phyloP scores from a whole-genome alignment of 2,113 vertebrate species.

The Sinocyclocheilus maitianheensis region DNA sequence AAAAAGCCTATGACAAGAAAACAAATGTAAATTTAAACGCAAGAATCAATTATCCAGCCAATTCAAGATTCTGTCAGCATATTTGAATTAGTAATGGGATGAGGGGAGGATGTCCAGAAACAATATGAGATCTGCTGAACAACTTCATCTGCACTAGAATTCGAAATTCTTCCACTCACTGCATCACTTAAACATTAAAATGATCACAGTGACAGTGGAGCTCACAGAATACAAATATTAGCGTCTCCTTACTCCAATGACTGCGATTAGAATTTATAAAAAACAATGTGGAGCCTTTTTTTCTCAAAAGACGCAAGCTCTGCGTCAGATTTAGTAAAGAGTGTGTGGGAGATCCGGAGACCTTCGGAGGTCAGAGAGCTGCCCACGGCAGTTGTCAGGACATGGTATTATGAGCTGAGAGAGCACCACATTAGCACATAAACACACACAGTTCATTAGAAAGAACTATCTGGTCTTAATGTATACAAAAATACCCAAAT shows the following conservation, averaged over 20 bases:
- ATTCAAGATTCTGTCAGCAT: background rate
- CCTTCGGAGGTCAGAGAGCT: slow-evolving; percentile 23
- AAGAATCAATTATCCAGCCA: slow-evolving; percentile 4
- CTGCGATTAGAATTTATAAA: no score
- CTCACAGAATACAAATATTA: background rate
- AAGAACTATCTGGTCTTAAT: background rate
- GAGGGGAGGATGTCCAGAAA: background rate
- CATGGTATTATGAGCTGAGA: slow-evolving; percentile 2
- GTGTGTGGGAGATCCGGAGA: slow-evolving; percentile 2
- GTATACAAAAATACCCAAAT: background rate
- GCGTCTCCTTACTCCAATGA: background rate
- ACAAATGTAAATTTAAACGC: background rate
- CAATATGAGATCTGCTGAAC: background rate
- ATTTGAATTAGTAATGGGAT: background rate
- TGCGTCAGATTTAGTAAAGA: background rate
- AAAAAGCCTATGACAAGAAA: slow-evolving; percentile 16
- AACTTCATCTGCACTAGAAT: slow-evolving; percentile 5
- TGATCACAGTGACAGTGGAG: background rate
- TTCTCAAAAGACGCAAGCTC: background rate
- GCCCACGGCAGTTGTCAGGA: slow-evolving; percentile 41
- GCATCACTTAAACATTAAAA: slow-evolving; percentile 9
- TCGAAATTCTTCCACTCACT: background rate
- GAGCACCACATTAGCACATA: background rate
- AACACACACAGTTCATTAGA: background rate
- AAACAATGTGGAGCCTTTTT: background rate